Conservation (phyloP, 2,113 vertebrate genomes). For the Laterallus jamaicensis region DNA sequence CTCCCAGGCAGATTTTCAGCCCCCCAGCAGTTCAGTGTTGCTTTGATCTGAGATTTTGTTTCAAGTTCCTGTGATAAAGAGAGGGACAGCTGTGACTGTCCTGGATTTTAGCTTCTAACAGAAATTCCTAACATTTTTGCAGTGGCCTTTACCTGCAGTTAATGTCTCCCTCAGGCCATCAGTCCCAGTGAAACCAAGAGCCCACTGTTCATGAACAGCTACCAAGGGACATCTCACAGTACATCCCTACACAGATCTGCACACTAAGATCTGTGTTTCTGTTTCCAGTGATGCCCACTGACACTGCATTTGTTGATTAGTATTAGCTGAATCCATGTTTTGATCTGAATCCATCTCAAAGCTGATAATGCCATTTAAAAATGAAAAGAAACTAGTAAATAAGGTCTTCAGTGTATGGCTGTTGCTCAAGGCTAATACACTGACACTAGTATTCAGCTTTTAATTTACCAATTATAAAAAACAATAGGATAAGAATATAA, state of each 20-base stretch:
- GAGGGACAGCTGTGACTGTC: neutral
- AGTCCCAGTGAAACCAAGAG: neutral
- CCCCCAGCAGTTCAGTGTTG: neutral
- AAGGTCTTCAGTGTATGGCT: neutral
- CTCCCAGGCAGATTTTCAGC: neutral
- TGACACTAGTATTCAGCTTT: neutral
- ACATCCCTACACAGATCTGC: no score
- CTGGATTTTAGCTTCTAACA: neutral
- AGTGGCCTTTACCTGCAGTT: neutral
- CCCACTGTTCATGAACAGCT: neutral
- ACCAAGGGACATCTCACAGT: neutral
- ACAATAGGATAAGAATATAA: neutral
- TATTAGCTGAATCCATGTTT: neutral
- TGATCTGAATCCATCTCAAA: neutral
- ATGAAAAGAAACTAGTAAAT: neutral
- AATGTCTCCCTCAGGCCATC: neutral
- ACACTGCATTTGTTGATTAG: neutral
- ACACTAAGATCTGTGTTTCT: neutral
- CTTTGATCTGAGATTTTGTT: conserved; percentile 7
- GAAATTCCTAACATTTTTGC: neutral
- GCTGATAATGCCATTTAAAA: neutral
- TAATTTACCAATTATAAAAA: neutral
- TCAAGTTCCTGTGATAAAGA: neutral
- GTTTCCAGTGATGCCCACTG: neutral
- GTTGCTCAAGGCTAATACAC: neutral